These are phyloP conservation scores for Antigone vipio DNA, from an alignment of 2,113 vertebrate genomes.

Conservation along the genomic window DNA sequence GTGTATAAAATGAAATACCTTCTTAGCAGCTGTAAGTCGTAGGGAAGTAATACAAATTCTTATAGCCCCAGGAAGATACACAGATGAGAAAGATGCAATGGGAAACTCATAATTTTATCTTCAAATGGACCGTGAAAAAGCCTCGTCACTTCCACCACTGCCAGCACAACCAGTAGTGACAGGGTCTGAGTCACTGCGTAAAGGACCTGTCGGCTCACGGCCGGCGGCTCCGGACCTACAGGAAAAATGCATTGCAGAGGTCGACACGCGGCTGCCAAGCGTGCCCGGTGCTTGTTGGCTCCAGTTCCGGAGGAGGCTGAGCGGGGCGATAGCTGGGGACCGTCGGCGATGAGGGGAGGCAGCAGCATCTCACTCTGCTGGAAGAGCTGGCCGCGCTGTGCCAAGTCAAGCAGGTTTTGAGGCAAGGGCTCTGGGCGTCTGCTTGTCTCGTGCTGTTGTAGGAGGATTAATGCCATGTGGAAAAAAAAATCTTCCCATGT, in stretches of 20 bases:
- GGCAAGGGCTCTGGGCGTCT: neutral
- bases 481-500: neutral
- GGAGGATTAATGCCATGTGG: neutral
- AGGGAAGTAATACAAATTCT: neutral
- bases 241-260: neutral
- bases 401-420: neutral
- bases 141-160: neutral
- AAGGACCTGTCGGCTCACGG: neutral
- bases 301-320: neutral
- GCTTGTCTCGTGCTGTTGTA: neutral
- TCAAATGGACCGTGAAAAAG: neutral
- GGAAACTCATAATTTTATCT: neutral
- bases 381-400: neutral
- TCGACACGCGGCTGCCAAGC: neutral
- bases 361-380: neutral
- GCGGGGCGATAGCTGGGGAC: accelerated
- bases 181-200: neutral
- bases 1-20: neutral
- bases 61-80: neutral
- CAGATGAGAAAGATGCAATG: neutral
- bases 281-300: neutral
- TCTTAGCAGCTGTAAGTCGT: neutral
- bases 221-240: neutral
- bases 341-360: neutral
- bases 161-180: neutral